Base-by-base conservation (phyloP, 2,797 vertebrate genomes). In the Lacerta agilis region DNA sequence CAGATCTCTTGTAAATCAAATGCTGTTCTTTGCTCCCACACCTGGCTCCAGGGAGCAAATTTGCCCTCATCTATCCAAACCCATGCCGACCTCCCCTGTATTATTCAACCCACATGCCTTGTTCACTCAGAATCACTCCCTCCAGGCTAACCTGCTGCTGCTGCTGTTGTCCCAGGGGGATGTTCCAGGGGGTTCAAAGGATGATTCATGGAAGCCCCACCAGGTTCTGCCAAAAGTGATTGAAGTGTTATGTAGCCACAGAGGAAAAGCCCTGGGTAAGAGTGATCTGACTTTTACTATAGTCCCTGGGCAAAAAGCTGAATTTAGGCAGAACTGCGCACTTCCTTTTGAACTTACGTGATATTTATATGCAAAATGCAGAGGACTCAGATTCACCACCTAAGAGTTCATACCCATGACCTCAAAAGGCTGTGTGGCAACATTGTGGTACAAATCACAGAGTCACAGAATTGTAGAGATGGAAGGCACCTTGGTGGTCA, bases 1-100 rank as follows among this genome's bases (percentile, higher is more conserved):
- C 71, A 49, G 41, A 55, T 89, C 69, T 49, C 87, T 38, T 81
- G 83, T 81, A 89, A 85, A 86, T 86, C 83, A 86, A 76, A 89
- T 69, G 58, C 67, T 61, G 87, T 85, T 43, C 45, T 38, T 5
- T 20, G 8, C 61, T 85, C 43, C 41, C 33, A 33, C 55, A 33
- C 66, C 3, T 55, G 33, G 20, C 66, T 55, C 61, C 36, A 64
- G 83, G 69, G 83, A 81, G 58, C 41, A 81, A 80, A 75, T 67
- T 43, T 81, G 43, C 69, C 43, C 43, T 89, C 20, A 49, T 73
- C 66, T 43, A 27, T 76, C 82, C 82, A 83, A 88, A 84, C n/a
- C 15, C 33, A 80, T 41, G 36, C n/a, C 78, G 76, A 41, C 36
- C 33, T 67, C 71, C 13, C 43, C 41, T 76, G n/a, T 79, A 41